These are phyloP conservation scores for Orchesellides sinensis DNA, from an alignment of 2,888 invertebrate species.

Conservation along the genomic window DNA sequence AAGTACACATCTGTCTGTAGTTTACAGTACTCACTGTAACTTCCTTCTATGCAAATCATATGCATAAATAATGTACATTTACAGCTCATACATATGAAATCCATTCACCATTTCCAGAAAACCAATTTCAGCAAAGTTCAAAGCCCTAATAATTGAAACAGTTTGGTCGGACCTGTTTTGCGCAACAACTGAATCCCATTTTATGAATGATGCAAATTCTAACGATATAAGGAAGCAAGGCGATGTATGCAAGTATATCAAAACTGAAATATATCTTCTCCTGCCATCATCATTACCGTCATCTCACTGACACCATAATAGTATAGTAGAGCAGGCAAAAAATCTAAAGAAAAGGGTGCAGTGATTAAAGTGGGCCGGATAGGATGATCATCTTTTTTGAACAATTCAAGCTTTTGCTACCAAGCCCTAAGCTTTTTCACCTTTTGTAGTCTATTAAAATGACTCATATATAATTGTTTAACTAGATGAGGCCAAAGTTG, in stretches of 20 bases:
- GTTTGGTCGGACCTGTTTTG: constrained; percentile 53
- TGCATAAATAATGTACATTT: no score
- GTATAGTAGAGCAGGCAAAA: constrained; percentile 21
- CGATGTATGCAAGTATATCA: no score
- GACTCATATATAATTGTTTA: constrained; percentile 16
- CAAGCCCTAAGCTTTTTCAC: background rate
- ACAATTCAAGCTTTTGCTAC: constrained; percentile 1
- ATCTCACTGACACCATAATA: constrained; percentile 48
- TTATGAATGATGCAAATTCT: constrained; percentile 1
- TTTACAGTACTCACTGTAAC: no score
- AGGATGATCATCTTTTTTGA: constrained; percentile 30
- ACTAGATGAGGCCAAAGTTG: background rate
- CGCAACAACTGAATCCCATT: constrained; percentile 10
- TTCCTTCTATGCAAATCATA: no score
- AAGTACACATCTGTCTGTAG: no score
- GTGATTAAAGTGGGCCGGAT: constrained; percentile 47
- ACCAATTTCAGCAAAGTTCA: constrained; percentile 46
- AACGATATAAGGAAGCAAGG: background rate
- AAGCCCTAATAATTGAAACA: constrained; percentile 60
- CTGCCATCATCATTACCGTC: background rate
- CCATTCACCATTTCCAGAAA: constrained; percentile 32
- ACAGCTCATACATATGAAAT: constrained; percentile 11
- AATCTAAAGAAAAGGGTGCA: constrained; percentile 47
- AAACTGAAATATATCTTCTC: no score
- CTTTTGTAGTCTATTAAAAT: background rate